These are phyloP conservation scores for Hystrix cristata DNA, from an alignment of 2,113 vertebrate species.

Conservation along the genomic window DNA sequence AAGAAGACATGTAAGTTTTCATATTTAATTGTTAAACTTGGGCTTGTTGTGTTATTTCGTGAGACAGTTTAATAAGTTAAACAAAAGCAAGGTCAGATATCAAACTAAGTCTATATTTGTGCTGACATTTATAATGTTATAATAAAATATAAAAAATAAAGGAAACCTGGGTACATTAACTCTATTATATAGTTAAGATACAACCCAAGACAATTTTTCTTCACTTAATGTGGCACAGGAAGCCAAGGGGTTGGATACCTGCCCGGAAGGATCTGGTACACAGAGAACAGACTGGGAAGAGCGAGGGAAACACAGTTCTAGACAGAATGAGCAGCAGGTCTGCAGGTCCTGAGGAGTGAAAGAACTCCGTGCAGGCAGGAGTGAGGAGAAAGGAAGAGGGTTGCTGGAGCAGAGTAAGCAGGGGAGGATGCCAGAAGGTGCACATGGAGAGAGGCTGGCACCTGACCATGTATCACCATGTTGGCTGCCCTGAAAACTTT, in stretches of 20 bases:
- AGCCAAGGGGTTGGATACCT: not conserved
- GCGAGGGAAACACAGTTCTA: not conserved
- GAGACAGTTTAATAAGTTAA: not conserved
- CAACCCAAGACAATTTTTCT: not conserved
- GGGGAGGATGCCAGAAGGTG: too few species aligned
- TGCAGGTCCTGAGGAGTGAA: not conserved
- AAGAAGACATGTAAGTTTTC: not conserved
- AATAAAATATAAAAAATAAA: not conserved
- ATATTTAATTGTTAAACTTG: not conserved
- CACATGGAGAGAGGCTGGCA: rapidly evolving
- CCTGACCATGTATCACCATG: rapidly evolving
- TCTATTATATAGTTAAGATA: not conserved
- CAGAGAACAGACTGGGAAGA: not conserved
- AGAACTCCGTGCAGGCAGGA: rapidly evolving
- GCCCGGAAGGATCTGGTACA: not conserved
- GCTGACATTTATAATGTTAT: not conserved
- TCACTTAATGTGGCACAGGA: not conserved
- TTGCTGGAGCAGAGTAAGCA: not conserved
- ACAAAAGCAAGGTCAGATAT: not conserved
- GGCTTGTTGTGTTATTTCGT: not conserved
- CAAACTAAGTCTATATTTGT: not conserved
- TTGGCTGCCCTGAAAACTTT: not conserved
- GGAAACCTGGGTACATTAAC: not conserved
- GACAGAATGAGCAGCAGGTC: not conserved
- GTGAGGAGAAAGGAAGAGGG: not conserved